Conservation (phyloP, 2,888 invertebrate genomes). For the Andrena marginata region DNA sequence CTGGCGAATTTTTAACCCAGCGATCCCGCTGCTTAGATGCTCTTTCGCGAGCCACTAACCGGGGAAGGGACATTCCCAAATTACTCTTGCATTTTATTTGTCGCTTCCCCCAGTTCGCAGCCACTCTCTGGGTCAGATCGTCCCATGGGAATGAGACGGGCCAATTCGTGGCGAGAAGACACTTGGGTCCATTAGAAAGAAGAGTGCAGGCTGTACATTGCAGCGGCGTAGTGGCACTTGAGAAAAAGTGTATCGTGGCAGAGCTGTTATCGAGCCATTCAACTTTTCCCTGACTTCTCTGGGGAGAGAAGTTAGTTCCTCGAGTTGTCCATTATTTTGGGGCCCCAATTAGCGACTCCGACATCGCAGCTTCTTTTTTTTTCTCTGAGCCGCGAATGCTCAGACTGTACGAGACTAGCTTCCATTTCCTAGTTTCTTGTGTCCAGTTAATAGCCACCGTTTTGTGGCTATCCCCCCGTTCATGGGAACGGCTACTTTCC, state of each 20-base stretch:
- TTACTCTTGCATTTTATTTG: too few relatives aligned
- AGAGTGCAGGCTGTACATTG: neutral
- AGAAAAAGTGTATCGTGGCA: constrained; percentile 4
- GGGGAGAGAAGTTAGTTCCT: neutral
- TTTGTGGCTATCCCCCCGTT: neutral
- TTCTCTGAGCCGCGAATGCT: too few relatives aligned
- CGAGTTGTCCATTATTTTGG: neutral
- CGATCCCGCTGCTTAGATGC: neutral
- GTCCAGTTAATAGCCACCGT: constrained; percentile 18
- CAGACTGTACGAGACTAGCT: too few relatives aligned
- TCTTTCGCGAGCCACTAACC: too few relatives aligned
- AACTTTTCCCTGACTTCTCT: neutral
- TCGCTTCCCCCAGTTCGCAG: too few relatives aligned
- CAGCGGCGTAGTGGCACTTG: neutral
- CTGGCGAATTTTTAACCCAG: constrained; percentile 38
- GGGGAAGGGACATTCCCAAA: neutral
- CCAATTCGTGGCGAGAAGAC: constrained; percentile 10
- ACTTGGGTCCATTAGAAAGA: constrained; percentile 6
- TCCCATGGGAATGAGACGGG: neutral
- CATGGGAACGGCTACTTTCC: neutral
- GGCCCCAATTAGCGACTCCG: too few relatives aligned
- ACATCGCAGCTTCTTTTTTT: too few relatives aligned
- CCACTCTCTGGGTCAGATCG: neutral
- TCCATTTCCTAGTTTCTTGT: constrained; percentile 2
- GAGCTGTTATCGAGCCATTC: constrained; percentile 22